These are phyloP conservation scores for Mionectes macconnelli DNA, from an alignment of 2,113 vertebrate genomes.

Conservation along the genomic window DNA sequence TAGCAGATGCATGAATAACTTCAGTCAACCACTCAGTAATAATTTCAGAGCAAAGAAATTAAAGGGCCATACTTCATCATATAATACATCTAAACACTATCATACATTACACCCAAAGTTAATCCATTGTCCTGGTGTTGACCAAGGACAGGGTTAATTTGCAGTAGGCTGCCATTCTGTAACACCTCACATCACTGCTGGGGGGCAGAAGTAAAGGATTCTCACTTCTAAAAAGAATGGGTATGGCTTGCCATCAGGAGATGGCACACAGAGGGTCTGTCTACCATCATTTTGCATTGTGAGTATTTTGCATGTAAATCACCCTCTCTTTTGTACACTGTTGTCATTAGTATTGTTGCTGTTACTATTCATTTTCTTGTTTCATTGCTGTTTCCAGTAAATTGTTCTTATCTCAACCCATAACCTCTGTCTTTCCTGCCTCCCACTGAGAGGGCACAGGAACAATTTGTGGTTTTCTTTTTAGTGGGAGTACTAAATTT, in stretches of 20 bases:
- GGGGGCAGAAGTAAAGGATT: background rate
- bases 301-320: background rate
- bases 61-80: background rate
- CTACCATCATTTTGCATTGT: background rate
- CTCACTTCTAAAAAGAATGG: background rate
- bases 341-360: background rate
- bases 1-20: background rate
- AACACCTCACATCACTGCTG: accelerated
- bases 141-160: background rate
- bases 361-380: background rate
- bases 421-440: background rate
- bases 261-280: accelerated
- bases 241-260: accelerated
- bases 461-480: accelerated
- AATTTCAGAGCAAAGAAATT: background rate
- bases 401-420: background rate
- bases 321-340: background rate
- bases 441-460: background rate
- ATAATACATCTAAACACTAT: background rate
- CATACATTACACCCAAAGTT: background rate
- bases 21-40: background rate
- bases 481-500: background rate
- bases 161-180: background rate
- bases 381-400: background rate
- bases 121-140: background rate